A percentile compares a stretch with the other conserved stretches of the same genome.
Conservation (phyloP, 2,888 invertebrate species). For the Ferdinandea cuprea region DNA sequence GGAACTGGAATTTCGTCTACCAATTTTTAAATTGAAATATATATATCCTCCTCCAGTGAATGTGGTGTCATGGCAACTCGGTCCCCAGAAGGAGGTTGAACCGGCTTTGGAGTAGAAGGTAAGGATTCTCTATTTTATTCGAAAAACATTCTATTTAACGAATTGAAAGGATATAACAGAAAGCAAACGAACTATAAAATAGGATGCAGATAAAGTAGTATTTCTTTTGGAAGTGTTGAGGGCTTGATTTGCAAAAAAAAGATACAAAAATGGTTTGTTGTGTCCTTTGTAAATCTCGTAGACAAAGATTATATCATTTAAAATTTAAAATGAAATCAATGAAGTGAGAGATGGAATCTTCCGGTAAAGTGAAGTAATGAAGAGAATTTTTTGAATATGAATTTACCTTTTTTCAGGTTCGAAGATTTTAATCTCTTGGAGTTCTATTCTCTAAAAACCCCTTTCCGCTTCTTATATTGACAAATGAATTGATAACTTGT, state of each 20-base stretch:
- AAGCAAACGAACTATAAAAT: conserved; percentile 14
- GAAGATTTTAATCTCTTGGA: neutral
- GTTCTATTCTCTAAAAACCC: no score
- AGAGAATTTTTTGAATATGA: neutral
- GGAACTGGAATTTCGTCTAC: conserved; percentile 43
- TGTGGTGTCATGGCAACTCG: conserved; percentile 6
- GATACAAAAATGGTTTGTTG: neutral
- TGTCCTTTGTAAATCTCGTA: neutral
- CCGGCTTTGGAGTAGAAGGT: neutral
- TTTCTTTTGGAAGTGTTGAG: neutral
- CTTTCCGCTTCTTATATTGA: no score
- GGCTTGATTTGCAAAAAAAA: neutral
- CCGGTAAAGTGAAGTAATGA: neutral
- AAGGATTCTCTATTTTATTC: conserved; percentile 12
- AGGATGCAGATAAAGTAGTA: conserved; percentile 1
- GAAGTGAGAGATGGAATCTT: neutral
- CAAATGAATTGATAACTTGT: no score
- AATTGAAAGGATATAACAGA: conserved; percentile 21
- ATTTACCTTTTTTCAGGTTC: neutral
- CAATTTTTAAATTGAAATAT: conserved; percentile 28
- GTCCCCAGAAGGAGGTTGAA: neutral
- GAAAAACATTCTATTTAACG: conserved; percentile 24
- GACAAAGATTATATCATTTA: neutral
- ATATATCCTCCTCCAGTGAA: neutral
- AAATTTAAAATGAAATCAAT: neutral